These are phyloP conservation scores for Cinclus cinclus DNA, from an alignment of 2,113 vertebrate species.

Conservation along the genomic window DNA sequence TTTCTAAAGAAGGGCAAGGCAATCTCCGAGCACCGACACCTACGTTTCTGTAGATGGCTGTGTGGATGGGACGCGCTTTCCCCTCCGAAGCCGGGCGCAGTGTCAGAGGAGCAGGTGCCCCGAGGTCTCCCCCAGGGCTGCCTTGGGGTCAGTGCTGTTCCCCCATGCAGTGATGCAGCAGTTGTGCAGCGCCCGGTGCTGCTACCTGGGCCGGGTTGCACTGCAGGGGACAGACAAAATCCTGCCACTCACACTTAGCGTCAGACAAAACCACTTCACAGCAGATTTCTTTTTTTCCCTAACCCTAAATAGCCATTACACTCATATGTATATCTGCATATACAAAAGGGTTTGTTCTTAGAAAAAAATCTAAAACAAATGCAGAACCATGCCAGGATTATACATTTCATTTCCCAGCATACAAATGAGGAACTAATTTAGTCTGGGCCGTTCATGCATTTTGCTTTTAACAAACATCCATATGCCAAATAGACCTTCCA, in stretches of 20 bases:
- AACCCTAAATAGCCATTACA: background rate
- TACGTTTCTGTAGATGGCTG: fast-evolving
- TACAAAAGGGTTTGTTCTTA: slow-evolving; percentile 31
- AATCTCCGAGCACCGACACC: background rate
- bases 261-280: slow-evolving; percentile 47
- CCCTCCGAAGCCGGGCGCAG: too few relatives aligned
- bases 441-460: slow-evolving; percentile 59
- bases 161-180: background rate
- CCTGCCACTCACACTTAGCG: slow-evolving; percentile 53
- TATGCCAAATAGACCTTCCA: slow-evolving; percentile 66
- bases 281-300: background rate
- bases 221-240: slow-evolving; percentile 25
- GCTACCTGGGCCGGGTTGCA: background rate
- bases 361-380: slow-evolving; percentile 53
- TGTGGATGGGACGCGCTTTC: background rate
- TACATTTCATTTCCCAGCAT: slow-evolving; percentile 58
- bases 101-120: too few relatives aligned
- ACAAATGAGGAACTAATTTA: slow-evolving; percentile 63
- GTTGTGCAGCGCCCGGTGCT: background rate
- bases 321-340: background rate
- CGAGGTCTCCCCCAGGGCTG: background rate
- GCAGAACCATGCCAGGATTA: slow-evolving; percentile 26
- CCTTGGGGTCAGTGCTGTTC: background rate
- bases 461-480: slow-evolving; percentile 67
- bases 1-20: background rate